phyloP scores from a whole-genome alignment of 35 echinoderm and acorn worm species.

The Strongylocentrotus purpuratus region DNA sequence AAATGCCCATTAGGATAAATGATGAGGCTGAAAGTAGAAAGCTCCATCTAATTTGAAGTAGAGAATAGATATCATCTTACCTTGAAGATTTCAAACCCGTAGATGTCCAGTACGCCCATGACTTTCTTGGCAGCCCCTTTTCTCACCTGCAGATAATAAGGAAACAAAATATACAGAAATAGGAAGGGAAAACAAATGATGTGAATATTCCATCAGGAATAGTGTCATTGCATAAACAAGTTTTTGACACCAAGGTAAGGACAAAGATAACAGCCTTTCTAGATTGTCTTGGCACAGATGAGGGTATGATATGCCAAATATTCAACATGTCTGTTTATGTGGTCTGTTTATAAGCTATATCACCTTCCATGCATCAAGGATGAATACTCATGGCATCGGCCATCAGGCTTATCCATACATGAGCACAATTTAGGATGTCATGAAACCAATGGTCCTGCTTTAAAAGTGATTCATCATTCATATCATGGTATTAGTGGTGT shows the following conservation, averaged over 20 bases:
- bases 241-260: not conserved
- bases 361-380: not conserved
- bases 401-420: too few relatives aligned
- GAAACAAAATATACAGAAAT: constrained; percentile 3
- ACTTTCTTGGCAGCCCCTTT: constrained; percentile 72
- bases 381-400: not conserved
- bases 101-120: constrained; percentile 97
- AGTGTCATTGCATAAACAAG: not conserved
- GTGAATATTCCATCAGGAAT: not conserved
- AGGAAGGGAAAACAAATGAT: not conserved
- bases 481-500: too few relatives aligned
- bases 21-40: too few relatives aligned
- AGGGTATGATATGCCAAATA: not conserved
- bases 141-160: constrained; percentile 64
- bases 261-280: not conserved
- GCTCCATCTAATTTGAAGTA: not conserved
- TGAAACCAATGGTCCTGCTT: too few relatives aligned
- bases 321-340: not conserved
- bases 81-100: constrained; percentile 99
- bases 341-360: not conserved
- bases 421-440: too few relatives aligned
- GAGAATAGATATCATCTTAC: constrained; percentile 44
- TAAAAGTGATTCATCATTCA: too few relatives aligned
- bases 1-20: too few relatives aligned
- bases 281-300: not conserved